Evolutionary conservation across 1,140 invertebrate genomes (phyloP).

Genomic region (Sinella curviseta): DNA sequence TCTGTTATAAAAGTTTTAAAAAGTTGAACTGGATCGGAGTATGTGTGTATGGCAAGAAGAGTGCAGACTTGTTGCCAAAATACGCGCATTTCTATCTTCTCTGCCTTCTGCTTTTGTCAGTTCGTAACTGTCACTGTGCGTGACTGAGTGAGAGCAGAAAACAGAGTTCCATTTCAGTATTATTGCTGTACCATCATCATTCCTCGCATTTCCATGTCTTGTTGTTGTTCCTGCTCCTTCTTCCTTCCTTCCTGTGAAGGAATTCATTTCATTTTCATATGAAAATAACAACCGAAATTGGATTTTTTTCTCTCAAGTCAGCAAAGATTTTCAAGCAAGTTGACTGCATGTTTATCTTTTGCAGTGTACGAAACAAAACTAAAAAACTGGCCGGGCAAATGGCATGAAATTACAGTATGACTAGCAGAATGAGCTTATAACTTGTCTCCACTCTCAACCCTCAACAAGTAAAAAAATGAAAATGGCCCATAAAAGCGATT

Average conservation of each 20-base stretch:
- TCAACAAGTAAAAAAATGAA: neutral
- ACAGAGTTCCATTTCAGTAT: neutral
- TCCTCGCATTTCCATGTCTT: neutral
- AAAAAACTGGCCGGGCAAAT: neutral
- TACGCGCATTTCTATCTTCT: neutral
- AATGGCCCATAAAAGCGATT: neutral
- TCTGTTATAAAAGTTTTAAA: too few relatives aligned
- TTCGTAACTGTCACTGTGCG: neutral
- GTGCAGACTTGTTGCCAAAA: neutral
- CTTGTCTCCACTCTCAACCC: too few relatives aligned
- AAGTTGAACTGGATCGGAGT: neutral
- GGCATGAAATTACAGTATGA: neutral
- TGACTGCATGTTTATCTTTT: neutral
- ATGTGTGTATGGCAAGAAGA: too few relatives aligned
- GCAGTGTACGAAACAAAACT: neutral
- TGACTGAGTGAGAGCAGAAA: neutral
- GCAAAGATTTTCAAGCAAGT: too few relatives aligned
- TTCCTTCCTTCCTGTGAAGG: too few relatives aligned
- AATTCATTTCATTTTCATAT: neutral
- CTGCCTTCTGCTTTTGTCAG: neutral
- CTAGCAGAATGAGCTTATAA: neutral
- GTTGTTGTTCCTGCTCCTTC: too few relatives aligned
- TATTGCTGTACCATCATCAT: neutral
- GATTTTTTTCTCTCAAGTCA: neutral
- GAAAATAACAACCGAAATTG: neutral